phyloP scores from a whole-genome alignment of 2,797 vertebrate species.

The Squalus acanthias region DNA sequence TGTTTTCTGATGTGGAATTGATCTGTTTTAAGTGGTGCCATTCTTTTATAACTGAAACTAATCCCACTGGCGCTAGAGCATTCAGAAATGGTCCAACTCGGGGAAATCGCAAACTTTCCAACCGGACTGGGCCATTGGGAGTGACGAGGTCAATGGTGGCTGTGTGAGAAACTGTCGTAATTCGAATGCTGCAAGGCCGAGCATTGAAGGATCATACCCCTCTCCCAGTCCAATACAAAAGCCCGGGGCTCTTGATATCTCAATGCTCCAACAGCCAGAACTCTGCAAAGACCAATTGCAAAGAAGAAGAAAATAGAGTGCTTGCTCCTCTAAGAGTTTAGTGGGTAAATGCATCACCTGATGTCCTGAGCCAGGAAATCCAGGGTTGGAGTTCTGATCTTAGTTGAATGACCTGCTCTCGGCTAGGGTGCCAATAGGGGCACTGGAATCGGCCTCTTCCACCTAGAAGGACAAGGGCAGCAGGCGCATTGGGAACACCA shows the following conservation, averaged over 20 bases:
- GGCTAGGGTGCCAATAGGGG: neutral
- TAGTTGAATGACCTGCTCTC: neutral
- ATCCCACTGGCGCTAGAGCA: neutral
- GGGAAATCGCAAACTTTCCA: neutral
- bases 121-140: neutral
- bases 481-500: no score
- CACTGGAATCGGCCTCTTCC: neutral
- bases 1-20: neutral
- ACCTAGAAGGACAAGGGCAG: no score
- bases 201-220: neutral
- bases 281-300: neutral
- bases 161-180: neutral
- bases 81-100: neutral
- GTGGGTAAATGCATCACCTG: neutral
- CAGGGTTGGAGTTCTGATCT: neutral
- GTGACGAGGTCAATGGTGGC: neutral
- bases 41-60: neutral
- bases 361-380: neutral
- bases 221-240: no score
- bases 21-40: neutral
- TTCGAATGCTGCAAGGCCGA: neutral
- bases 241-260: neutral
- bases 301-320: neutral
- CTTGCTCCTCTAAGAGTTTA: neutral
- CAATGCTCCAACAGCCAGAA: neutral